These are phyloP conservation scores for Clarias pachynema DNA, from an alignment of 2,797 vertebrate species.

Conservation along the genomic window DNA sequence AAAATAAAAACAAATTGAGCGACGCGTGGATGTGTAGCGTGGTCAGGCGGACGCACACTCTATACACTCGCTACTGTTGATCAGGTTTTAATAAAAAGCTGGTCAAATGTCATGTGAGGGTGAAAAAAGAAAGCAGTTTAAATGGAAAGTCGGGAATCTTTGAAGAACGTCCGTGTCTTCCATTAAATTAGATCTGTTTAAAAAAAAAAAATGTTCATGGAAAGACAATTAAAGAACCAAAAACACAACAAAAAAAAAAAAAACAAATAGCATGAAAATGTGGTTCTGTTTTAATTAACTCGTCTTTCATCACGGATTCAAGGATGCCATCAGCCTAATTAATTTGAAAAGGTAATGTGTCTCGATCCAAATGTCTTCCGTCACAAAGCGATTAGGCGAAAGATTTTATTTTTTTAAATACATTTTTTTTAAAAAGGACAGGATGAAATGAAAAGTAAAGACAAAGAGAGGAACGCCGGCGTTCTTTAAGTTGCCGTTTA, in stretches of 20 bases:
- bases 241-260: neutral
- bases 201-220: neutral
- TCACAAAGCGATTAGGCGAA: constrained; percentile 35
- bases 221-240: neutral
- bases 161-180: constrained; percentile 40
- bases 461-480: constrained; percentile 24
- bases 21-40: constrained; percentile 39
- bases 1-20: neutral
- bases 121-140: constrained; percentile 23
- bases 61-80: constrained; percentile 13
- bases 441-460: constrained; percentile 11
- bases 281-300: constrained; percentile 55
- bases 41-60: neutral
- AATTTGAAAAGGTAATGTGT: constrained; percentile 53
- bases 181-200: constrained; percentile 34
- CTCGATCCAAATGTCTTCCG: constrained; percentile 49
- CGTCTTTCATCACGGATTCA: constrained; percentile 46
- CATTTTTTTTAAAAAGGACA: neutral
- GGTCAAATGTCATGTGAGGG: constrained; percentile 45
- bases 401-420: too few species aligned
- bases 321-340: constrained; percentile 56
- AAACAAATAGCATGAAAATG: constrained; percentile 42
- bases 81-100: constrained; percentile 53
- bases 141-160: constrained; percentile 47
- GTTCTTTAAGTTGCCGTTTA: constrained; percentile 37